These are phyloP conservation scores for Esperia sulphurella DNA, from an alignment of 2,888 invertebrate genomes.

Conservation along the genomic window DNA sequence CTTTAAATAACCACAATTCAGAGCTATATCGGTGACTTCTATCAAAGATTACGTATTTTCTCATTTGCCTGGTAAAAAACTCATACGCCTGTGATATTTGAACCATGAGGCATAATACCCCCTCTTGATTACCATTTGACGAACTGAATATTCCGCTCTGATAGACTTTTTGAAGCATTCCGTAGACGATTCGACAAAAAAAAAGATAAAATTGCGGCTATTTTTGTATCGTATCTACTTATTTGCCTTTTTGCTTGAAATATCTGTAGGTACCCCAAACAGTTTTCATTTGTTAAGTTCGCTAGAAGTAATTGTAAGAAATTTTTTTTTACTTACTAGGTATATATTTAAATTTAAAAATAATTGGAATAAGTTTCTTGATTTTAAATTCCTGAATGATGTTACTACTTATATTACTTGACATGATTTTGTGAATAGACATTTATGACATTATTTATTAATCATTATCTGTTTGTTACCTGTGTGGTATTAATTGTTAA, in stretches of 20 bases:
- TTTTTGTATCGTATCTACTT: conserved; percentile 29
- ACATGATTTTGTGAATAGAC: too few relatives aligned
- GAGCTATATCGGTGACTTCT: neutral
- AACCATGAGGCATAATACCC: conserved; percentile 70
- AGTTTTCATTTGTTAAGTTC: too few relatives aligned
- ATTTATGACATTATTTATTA: too few relatives aligned
- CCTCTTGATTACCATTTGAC: conserved; percentile 73
- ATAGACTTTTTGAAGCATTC: conserved; percentile 62
- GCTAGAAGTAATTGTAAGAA: too few relatives aligned
- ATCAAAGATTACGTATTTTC: conserved; percentile 39
- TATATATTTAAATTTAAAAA: too few relatives aligned
- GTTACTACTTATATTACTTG: too few relatives aligned
- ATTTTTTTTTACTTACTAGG: too few relatives aligned
- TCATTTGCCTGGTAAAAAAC: conserved; percentile 56
- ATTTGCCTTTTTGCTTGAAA: conserved; percentile 10
- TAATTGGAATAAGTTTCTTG: too few relatives aligned
- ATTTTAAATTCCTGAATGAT: too few relatives aligned
- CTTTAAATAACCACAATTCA: neutral
- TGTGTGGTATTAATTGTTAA: too few relatives aligned
- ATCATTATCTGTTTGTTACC: too few relatives aligned
- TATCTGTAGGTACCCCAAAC: neutral
- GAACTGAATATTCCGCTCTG: conserved; percentile 71
- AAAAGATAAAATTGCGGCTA: conserved; percentile 51
- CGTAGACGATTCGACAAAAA: conserved; percentile 46
- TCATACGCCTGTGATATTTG: conserved; percentile 69